These are phyloP conservation scores for Pachliopta kotzebuea DNA, from an alignment of 2,888 invertebrate species.

Conservation along the genomic window DNA sequence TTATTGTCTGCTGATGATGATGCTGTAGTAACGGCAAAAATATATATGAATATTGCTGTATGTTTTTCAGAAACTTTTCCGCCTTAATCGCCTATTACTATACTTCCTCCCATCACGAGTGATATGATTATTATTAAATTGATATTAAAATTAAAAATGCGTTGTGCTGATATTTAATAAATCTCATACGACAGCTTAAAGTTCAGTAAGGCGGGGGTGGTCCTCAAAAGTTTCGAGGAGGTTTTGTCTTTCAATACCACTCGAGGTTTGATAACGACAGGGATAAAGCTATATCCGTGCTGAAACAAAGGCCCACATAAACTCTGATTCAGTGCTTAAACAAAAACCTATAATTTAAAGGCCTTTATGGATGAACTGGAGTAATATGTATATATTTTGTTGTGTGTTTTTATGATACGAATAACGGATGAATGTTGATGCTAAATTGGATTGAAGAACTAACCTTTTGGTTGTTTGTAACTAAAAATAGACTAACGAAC, in stretches of 20 bases:
- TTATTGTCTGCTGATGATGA: too few species aligned
- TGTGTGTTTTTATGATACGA: too few species aligned
- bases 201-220: slow-evolving; percentile 5
- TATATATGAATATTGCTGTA: too few species aligned
- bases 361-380: neutral
- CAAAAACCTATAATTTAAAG: neutral
- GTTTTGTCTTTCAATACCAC: slow-evolving; percentile 25
- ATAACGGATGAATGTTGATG: too few species aligned
- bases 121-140: too few species aligned
- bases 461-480: too few species aligned
- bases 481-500: too few species aligned
- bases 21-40: too few species aligned
- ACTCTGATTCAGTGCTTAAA: slow-evolving; percentile 6
- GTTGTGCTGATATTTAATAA: neutral
- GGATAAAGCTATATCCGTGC: slow-evolving; percentile 17
- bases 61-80: too few species aligned
- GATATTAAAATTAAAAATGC: neutral
- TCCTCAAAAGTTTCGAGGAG: slow-evolving; percentile 23
- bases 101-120: too few species aligned
- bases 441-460: too few species aligned
- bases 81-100: too few species aligned
- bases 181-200: slow-evolving; percentile 10
- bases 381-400: neutral
- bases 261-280: slow-evolving; percentile 20
- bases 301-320: slow-evolving; percentile 18